Conservation (phyloP, 2,888 invertebrate genomes). For the Parnassius orleans region DNA sequence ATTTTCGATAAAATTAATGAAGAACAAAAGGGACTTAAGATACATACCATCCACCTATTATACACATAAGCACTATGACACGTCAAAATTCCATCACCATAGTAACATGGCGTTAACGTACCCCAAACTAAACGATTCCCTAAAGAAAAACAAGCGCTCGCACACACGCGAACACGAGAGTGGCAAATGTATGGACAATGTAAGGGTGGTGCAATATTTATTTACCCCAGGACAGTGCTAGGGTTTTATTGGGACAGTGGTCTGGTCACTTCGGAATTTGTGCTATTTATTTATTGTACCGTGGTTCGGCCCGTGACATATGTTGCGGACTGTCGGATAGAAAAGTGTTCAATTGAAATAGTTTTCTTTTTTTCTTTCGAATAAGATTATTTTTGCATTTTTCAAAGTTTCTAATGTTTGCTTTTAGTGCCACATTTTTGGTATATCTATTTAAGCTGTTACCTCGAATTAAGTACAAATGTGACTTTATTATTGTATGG, state of each 20-base stretch:
- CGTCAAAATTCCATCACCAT: conserved; percentile 5
- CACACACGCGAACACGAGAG: conserved; percentile 20
- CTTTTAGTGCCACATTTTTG: too few species aligned
- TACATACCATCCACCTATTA: neutral
- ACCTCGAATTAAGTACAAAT: too few species aligned
- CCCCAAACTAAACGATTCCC: conserved; percentile 23
- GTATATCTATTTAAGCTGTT: too few species aligned
- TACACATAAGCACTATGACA: neutral
- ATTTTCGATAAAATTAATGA: neutral
- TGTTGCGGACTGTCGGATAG: conserved; percentile 45
- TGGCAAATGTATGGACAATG: conserved; percentile 37
- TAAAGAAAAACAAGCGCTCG: conserved; percentile 23
- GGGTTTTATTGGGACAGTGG: conserved; percentile 71
- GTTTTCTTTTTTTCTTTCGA: too few species aligned
- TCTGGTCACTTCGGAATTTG: conserved; percentile 78
- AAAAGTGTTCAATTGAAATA: conserved; percentile 43
- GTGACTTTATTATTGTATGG: too few species aligned
- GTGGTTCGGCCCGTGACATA: conserved; percentile 65
- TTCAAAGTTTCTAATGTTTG: too few species aligned
- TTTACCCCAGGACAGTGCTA: conserved; percentile 56
- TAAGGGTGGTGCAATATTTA: conserved; percentile 60
- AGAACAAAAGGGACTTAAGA: neutral
- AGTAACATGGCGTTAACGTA: conserved; percentile 8
- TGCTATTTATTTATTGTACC: conserved; percentile 78
- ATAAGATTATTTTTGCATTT: too few species aligned